phyloP scores from a whole-genome alignment of 1,140 invertebrate genomes.

The Neodiprion virginianus region DNA sequence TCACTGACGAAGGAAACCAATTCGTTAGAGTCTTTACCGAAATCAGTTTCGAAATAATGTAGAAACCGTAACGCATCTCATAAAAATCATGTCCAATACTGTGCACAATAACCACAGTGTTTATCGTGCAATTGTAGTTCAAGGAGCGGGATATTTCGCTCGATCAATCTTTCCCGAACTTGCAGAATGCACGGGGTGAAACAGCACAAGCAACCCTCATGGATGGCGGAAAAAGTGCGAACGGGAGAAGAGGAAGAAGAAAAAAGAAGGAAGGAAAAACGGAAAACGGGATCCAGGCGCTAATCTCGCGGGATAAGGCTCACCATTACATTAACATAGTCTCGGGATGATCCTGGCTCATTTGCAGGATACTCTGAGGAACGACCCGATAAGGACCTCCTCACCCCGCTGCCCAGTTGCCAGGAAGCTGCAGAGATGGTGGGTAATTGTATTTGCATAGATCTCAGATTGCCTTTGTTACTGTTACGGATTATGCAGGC shows the following conservation, averaged over 20 bases:
- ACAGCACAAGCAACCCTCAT: background rate
- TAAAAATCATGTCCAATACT: too few relatives aligned
- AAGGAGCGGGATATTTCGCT: too few relatives aligned
- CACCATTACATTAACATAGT: slow-evolving; percentile 49
- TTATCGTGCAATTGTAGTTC: too few relatives aligned
- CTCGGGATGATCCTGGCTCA: slow-evolving; percentile 49
- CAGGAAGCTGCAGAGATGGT: slow-evolving; percentile 16
- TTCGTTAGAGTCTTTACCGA: too few relatives aligned
- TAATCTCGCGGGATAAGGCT: slow-evolving; percentile 31
- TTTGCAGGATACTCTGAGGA: slow-evolving; percentile 51
- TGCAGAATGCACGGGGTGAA: background rate
- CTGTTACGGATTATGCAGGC: background rate
- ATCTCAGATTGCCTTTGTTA: slow-evolving; percentile 49
- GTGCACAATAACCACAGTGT: too few relatives aligned
- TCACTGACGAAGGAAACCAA: too few relatives aligned
- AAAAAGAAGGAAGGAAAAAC: too few relatives aligned
- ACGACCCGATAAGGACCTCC: slow-evolving; percentile 51
- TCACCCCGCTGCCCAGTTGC: slow-evolving; percentile 27
- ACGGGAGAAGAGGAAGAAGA: background rate
- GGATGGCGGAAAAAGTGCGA: background rate
- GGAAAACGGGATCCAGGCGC: slow-evolving; percentile 2
- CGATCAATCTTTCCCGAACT: too few relatives aligned
- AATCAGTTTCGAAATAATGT: too few relatives aligned
- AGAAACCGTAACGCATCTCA: too few relatives aligned
- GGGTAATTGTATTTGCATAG: slow-evolving; percentile 54